phyloP scores from a whole-genome alignment of 1,140 invertebrate genomes.

The Ladona fulva region DNA sequence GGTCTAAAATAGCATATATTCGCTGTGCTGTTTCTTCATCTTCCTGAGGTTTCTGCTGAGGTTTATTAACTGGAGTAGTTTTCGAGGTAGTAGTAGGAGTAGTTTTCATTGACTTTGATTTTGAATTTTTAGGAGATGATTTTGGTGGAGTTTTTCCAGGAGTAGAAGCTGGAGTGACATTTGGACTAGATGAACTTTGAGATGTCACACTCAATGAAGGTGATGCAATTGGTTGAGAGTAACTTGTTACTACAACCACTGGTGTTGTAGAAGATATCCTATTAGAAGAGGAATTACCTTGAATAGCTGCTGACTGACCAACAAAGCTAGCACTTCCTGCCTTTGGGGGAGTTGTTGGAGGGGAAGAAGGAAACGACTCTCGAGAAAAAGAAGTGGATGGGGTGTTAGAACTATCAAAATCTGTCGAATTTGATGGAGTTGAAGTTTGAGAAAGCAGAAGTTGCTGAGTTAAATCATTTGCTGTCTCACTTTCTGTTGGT shows the following conservation, averaged over 20 bases:
- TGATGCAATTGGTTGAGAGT: conserved; percentile 49
- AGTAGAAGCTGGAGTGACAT: conserved; percentile 44
- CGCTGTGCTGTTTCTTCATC: conserved; percentile 72
- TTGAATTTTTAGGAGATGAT: conserved; percentile 43
- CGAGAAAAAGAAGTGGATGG: conserved; percentile 11
- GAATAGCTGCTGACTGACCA: conserved; percentile 17
- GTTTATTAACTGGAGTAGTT: conserved; percentile 53
- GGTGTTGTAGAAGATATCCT: conserved; percentile 39
- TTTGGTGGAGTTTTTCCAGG: conserved; percentile 42
- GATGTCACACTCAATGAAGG: conserved; percentile 50
- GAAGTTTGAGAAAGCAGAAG: conserved; percentile 20
- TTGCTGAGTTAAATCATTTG: conserved; percentile 20
- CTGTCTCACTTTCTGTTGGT: conserved; percentile 17
- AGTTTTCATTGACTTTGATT: conserved; percentile 45
- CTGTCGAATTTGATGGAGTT: background rate
- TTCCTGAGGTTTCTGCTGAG: conserved; percentile 66
- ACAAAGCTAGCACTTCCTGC: conserved; percentile 24
- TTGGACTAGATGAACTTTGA: conserved; percentile 51
- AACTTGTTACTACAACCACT: conserved; percentile 49
- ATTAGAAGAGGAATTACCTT: background rate
- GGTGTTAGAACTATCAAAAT: conserved; percentile 12
- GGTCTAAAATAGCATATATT: conserved; percentile 68
- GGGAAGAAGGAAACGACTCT: conserved; percentile 10
- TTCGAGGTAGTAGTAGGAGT: conserved; percentile 45
- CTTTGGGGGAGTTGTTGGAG: conserved; percentile 20